Evolutionary conservation across 2,888 invertebrate genomes (phyloP).

Genomic region (Crossocerus cetratus): DNA sequence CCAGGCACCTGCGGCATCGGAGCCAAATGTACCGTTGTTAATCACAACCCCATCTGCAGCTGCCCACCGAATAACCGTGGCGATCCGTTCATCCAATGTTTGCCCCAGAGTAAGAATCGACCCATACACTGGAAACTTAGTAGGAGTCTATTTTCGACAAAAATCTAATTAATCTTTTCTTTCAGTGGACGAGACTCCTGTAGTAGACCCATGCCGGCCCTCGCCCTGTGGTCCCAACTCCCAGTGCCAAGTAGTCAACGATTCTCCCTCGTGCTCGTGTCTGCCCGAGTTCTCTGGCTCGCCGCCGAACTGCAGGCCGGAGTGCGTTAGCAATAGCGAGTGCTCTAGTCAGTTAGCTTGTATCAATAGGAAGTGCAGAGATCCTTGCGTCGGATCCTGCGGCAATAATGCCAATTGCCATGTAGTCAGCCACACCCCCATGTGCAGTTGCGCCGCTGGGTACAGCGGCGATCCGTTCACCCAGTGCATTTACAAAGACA

Average conservation of each 20-base stretch:
- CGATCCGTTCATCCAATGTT: slow-evolving; percentile 87
- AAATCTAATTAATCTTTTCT: neutral
- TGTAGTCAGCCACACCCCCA: slow-evolving; percentile 77
- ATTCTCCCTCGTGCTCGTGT: slow-evolving; percentile 79
- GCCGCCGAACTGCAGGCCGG: slow-evolving; percentile 83
- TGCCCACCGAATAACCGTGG: slow-evolving; percentile 84
- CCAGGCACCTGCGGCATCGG: slow-evolving; percentile 88
- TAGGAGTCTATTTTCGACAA: neutral
- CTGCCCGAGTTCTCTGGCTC: slow-evolving; percentile 80
- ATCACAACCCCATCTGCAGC: slow-evolving; percentile 89
- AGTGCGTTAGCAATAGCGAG: slow-evolving; percentile 84
- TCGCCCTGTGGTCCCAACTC: slow-evolving; percentile 88
- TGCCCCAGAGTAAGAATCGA: slow-evolving; percentile 75
- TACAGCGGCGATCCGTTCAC: slow-evolving; percentile 82
- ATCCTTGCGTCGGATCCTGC: slow-evolving; percentile 79
- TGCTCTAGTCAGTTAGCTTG: slow-evolving; percentile 83
- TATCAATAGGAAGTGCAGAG: slow-evolving; percentile 81
- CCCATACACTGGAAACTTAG: slow-evolving; percentile 77
- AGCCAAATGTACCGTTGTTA: slow-evolving; percentile 87
- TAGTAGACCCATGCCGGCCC: slow-evolving; percentile 85
- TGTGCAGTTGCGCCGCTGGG: slow-evolving; percentile 79
- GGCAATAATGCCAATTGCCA: slow-evolving; percentile 77
- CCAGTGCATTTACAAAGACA: slow-evolving; percentile 75
- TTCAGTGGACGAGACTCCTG: slow-evolving; percentile 59
- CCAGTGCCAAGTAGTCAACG: slow-evolving; percentile 76